Evolutionary conservation across 1,140 invertebrate genomes (phyloP).

Genomic region (Spodoptera frugiperda): DNA sequence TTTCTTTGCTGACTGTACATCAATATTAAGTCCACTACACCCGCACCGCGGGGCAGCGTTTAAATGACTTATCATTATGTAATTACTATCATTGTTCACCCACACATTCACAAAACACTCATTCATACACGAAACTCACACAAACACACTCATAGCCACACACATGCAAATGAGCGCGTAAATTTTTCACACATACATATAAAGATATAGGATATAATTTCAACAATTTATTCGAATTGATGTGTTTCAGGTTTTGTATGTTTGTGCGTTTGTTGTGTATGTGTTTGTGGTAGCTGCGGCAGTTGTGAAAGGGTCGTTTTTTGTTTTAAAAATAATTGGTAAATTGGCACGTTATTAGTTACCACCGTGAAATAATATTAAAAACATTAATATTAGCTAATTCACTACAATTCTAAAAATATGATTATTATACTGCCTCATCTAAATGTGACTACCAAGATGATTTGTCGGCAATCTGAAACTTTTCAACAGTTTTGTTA

Average conservation of each 20-base stretch:
- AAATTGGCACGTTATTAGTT: background rate
- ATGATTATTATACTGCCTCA: too few species aligned
- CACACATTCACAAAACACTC: constrained; percentile 51
- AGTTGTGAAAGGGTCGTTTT: constrained; percentile 4
- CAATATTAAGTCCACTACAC: constrained; percentile 65
- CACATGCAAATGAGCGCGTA: constrained; percentile 26
- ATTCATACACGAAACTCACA: constrained; percentile 25
- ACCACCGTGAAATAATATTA: background rate
- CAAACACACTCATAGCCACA: background rate
- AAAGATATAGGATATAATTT: background rate
- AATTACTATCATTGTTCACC: constrained; percentile 83
- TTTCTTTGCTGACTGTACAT: constrained; percentile 62
- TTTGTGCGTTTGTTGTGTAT: background rate
- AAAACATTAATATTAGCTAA: too few species aligned
- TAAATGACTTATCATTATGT: constrained; percentile 85
- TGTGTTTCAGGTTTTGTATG: background rate
- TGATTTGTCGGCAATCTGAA: too few species aligned
- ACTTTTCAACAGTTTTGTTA: too few species aligned
- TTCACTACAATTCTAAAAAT: too few species aligned
- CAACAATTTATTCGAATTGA: constrained; percentile 3
- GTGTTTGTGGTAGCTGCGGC: constrained; percentile 2
- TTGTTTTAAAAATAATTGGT: constrained; percentile 3
- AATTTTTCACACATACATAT: constrained; percentile 29
- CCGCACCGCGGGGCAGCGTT: constrained; percentile 74
- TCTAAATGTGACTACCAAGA: too few species aligned